These are phyloP conservation scores for Halichondria panicea DNA, from an alignment of 37 sponge, comb jelly and placozoan species.

Conservation along the genomic window DNA sequence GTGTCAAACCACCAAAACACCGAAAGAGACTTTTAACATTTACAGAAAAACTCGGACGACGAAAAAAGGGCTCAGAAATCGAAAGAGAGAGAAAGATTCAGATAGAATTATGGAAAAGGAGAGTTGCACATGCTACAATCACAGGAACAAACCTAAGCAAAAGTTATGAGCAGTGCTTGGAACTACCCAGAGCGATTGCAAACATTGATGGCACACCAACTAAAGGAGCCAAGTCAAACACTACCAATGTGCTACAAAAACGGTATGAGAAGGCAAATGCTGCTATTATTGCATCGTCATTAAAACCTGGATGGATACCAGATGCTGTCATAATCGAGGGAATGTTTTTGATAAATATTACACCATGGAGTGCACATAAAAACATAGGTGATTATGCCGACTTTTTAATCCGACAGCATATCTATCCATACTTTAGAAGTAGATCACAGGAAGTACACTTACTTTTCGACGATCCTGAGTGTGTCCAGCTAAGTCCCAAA, in stretches of 20 bases:
- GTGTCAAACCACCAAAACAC: not conserved
- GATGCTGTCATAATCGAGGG: constrained; percentile 9
- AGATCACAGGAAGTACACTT: constrained; percentile 28
- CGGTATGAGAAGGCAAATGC: not conserved
- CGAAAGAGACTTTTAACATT: not conserved
- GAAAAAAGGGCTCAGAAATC: constrained; percentile 1
- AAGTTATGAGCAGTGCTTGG: constrained; percentile 7
- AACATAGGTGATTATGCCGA: constrained; percentile 9
- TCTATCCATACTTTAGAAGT: too few relatives aligned
- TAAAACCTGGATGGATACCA: not conserved
- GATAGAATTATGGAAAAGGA: constrained; percentile 11
- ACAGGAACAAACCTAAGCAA: constrained; percentile 8
- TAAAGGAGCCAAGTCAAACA: constrained; percentile 24
- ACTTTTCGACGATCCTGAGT: constrained; percentile 29
- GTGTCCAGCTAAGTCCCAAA: constrained; percentile 18
- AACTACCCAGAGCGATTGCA: constrained; percentile 21
- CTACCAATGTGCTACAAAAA: constrained; percentile 5
- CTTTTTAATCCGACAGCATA: not conserved
- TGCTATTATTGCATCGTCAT: not conserved
- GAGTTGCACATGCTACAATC: not conserved
- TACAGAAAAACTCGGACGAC: too few relatives aligned
- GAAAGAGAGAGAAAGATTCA: constrained; percentile 21
- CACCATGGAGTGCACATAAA: constrained; percentile 13
- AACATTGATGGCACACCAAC: constrained; percentile 1
- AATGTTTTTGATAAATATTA: constrained; percentile 20